Evolutionary conservation across 2,888 invertebrate genomes (phyloP).

Genomic region (Stenodema calcarata): DNA sequence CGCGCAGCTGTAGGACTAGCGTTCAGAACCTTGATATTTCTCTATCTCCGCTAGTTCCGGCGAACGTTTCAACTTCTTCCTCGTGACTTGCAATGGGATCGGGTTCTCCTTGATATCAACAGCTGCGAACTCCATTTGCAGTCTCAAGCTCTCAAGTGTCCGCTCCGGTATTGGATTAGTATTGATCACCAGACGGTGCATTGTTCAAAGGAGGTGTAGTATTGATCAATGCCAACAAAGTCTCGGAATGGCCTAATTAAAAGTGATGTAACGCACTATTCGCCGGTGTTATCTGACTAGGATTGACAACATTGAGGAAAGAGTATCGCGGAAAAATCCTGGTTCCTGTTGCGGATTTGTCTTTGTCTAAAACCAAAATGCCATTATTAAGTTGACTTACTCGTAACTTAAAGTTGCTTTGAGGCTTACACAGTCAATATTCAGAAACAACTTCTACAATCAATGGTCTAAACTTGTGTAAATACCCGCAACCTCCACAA

Average conservation of each 20-base stretch:
- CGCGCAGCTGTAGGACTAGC: neutral
- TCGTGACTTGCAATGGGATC: neutral
- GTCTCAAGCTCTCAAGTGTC: neutral
- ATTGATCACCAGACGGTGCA: neutral
- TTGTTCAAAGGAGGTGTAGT: neutral
- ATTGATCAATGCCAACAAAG: neutral
- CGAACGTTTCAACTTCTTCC: neutral
- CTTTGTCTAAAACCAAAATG: no score
- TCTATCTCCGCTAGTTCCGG: neutral
- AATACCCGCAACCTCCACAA: no score
- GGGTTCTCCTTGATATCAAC: neutral
- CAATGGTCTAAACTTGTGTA: no score
- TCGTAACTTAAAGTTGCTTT: no score
- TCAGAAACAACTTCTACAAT: no score
- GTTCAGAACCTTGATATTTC: neutral
- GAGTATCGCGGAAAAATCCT: no score
- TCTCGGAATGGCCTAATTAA: neutral
- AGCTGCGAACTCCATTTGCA: neutral
- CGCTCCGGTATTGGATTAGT: neutral
- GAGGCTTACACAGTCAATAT: no score
- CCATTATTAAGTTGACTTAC: no score
- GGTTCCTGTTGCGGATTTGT: no score
- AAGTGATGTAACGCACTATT: neutral
- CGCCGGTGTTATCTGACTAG: no score
- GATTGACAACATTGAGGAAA: no score